Evolutionary conservation across 2,888 invertebrate species (phyloP).

Genomic region (Callimorpha dominula): DNA sequence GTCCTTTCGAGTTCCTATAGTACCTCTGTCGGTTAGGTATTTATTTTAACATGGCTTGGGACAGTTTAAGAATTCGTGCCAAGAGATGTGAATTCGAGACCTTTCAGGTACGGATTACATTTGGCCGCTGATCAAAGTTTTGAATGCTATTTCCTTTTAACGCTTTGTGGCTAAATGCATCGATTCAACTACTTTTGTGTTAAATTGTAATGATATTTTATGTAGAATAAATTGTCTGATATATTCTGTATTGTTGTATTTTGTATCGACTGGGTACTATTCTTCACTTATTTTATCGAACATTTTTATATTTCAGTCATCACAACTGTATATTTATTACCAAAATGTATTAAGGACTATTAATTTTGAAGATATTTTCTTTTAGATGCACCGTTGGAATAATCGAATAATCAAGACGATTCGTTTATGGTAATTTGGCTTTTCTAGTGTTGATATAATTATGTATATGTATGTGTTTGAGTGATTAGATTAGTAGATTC

Average conservation of each 20-base stretch:
- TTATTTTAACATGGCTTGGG: constrained; percentile 60
- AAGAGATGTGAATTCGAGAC: constrained; percentile 72
- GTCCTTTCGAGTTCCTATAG: constrained; percentile 20
- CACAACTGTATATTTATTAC: too few relatives aligned
- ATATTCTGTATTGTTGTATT: neutral
- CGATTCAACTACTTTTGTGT: constrained; percentile 53
- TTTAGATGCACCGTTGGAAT: neutral
- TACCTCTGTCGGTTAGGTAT: constrained; percentile 39
- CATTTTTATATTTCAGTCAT: too few relatives aligned
- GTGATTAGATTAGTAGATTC: too few relatives aligned
- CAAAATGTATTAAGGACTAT: neutral
- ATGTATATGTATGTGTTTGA: too few relatives aligned
- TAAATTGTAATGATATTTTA: constrained; percentile 34
- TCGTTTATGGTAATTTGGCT: too few relatives aligned
- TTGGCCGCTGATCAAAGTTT: constrained; percentile 75
- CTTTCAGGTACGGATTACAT: constrained; percentile 72
- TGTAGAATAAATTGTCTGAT: constrained; percentile 8
- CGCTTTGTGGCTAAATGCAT: constrained; percentile 57
- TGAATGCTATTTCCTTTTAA: constrained; percentile 61
- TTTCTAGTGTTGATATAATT: too few relatives aligned
- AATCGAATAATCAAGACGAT: too few relatives aligned
- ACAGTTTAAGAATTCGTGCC: constrained; percentile 77
- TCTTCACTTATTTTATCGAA: too few relatives aligned
- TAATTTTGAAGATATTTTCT: neutral
- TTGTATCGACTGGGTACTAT: neutral